Evolutionary conservation across 2,888 invertebrate genomes (phyloP).

Genomic region (Microplitis deprimator): DNA sequence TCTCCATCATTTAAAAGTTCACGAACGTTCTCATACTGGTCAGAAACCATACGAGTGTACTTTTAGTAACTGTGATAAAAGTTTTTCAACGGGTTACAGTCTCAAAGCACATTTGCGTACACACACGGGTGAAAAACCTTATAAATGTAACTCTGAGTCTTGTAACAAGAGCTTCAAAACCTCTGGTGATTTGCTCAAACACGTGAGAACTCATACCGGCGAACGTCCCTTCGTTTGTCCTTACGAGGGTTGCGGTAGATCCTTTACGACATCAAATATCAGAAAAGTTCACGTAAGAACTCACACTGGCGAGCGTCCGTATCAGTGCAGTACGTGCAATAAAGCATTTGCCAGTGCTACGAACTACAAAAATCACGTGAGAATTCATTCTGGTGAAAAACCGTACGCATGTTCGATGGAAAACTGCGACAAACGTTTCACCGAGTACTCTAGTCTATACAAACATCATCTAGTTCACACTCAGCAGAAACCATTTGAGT

Average conservation of each 20-base stretch:
- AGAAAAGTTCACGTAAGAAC: constrained; percentile 79
- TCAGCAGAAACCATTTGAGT: constrained; percentile 75
- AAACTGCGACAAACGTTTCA: constrained; percentile 78
- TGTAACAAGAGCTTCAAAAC: constrained; percentile 77
- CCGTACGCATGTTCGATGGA: constrained; percentile 77
- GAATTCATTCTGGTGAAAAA: constrained; percentile 81
- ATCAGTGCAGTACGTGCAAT: constrained; percentile 76
- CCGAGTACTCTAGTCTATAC: constrained; percentile 80
- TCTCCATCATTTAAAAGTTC: constrained; percentile 73
- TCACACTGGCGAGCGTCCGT: constrained; percentile 80
- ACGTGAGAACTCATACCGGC: constrained; percentile 76
- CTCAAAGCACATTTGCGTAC: constrained; percentile 75
- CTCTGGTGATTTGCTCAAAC: constrained; percentile 76
- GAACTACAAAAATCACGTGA: constrained; percentile 79
- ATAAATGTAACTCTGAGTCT: constrained; percentile 73
- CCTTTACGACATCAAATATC: constrained; percentile 81
- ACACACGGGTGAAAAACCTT: constrained; percentile 76
- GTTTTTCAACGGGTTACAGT: constrained; percentile 74
- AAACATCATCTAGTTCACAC: constrained; percentile 78
- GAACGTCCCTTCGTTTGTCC: constrained; percentile 66
- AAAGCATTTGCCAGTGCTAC: constrained; percentile 80
- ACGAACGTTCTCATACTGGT: constrained; percentile 73
- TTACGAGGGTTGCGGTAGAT: constrained; percentile 75
- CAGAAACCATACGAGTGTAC: constrained; percentile 73
- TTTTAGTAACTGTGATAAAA: constrained; percentile 72